Conservation (phyloP, 92 coral and sea anemone species). For the Plumapathes pennacea region DNA sequence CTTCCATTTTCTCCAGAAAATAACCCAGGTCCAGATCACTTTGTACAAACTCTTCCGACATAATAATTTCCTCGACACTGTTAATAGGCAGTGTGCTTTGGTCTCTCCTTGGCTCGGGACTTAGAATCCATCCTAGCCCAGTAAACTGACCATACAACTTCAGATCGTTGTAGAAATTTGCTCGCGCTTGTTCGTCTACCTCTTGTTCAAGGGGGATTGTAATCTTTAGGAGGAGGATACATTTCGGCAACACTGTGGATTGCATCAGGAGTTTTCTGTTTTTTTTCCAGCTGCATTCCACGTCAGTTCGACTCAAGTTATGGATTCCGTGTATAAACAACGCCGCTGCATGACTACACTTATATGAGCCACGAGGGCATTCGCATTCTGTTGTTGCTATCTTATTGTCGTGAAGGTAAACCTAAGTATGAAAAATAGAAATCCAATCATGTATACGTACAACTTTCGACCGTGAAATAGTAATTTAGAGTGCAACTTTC, state of each 20-base stretch:
- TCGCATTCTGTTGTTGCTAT: conserved; percentile 34
- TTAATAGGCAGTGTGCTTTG: conserved; percentile 10
- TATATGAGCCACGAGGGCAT: conserved; percentile 35
- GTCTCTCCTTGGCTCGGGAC: conserved; percentile 42
- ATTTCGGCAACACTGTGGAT: conserved; percentile 12
- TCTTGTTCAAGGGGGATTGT: too few relatives aligned
- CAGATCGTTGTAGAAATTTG: neutral
- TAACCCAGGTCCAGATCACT: conserved; percentile 3
- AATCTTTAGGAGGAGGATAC: conserved; percentile 41
- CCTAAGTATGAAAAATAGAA: too few relatives aligned
- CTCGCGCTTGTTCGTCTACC: too few relatives aligned
- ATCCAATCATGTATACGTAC: too few relatives aligned
- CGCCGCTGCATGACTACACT: conserved; percentile 49
- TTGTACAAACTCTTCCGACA: conserved; percentile 17
- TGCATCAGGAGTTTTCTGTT: conserved; percentile 4
- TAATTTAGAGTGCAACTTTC: too few relatives aligned
- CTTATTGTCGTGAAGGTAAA: conserved; percentile 20
- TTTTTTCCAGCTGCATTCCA: conserved; percentile 36
- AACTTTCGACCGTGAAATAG: too few relatives aligned
- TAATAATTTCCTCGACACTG: conserved; percentile 25
- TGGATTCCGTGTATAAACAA: conserved; percentile 37
- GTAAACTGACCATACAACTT: conserved; percentile 16
- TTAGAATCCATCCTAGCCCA: conserved; percentile 31
- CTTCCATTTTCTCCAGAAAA: conserved; percentile 4
- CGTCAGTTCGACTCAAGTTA: conserved; percentile 45